Conservation (phyloP, 53 echinoderm and acorn worm species). For the Echinarachnius parma region DNA sequence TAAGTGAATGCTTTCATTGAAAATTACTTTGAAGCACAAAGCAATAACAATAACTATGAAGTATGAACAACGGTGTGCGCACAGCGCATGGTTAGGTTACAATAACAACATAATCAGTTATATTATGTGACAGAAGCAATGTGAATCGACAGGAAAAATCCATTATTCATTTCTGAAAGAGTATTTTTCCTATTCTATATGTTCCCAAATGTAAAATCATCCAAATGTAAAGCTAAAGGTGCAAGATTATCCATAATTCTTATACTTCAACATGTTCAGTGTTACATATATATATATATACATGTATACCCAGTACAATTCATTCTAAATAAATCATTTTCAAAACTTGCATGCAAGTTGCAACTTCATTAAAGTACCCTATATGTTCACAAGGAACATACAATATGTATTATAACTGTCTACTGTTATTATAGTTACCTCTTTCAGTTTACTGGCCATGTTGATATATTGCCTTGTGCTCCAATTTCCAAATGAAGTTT, state of each 20-base stretch:
- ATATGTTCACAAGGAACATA: too few species aligned
- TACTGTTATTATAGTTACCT: neutral
- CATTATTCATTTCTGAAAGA: too few species aligned
- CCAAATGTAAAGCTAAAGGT: neutral
- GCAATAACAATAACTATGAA: too few species aligned
- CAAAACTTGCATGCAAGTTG: neutral
- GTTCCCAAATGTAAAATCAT: neutral
- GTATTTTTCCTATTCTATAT: too few species aligned
- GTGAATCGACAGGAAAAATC: neutral
- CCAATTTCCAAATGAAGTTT: too few species aligned
- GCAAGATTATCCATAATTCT: neutral
- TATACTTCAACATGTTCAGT: neutral
- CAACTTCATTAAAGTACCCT: neutral
- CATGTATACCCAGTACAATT: neutral
- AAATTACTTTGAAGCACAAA: too few species aligned
- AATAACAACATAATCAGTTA: too few species aligned
- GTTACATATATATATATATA: neutral
- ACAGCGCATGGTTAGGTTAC: too few species aligned
- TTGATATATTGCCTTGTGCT: neutral
- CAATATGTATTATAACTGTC: neutral
- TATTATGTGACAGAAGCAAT: too few species aligned
- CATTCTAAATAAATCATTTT: too few species aligned
- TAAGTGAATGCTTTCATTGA: too few species aligned
- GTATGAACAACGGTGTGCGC: too few species aligned
- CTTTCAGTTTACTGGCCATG: neutral